Conservation (phyloP, 2,888 invertebrate species). For the Parapristionchus giblindavisi region DNA sequence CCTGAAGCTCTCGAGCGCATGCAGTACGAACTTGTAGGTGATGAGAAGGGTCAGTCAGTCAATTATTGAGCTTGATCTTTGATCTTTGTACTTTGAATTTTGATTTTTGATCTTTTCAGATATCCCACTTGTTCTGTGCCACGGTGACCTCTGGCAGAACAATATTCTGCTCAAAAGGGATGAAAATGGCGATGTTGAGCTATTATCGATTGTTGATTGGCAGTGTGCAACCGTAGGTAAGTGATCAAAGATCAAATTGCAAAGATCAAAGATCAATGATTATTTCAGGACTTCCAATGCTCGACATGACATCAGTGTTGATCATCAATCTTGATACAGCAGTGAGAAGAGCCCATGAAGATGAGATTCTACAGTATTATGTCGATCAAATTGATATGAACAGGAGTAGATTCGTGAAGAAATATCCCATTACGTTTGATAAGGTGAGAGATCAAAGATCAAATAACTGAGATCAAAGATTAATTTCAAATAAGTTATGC, state of each 20-base stretch:
- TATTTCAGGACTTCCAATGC: slow-evolving; percentile 5
- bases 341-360: slow-evolving; percentile 1
- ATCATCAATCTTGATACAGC: background rate
- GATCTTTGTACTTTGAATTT: too few relatives aligned
- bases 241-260: background rate
- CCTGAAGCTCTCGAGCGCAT: background rate
- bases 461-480: too few relatives aligned
- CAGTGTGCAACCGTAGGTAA: slow-evolving; percentile 1
- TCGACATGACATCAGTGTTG: slow-evolving; percentile 5
- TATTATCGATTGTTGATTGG: background rate
- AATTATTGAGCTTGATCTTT: too few relatives aligned
- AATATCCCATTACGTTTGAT: background rate
- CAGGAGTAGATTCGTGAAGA: background rate
- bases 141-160: background rate
- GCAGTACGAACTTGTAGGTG: background rate
- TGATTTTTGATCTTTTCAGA: background rate
- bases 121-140: background rate
- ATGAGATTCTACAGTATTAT: background rate
- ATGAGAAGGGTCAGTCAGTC: too few relatives aligned
- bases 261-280: background rate
- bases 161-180: background rate
- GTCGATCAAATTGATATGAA: background rate
- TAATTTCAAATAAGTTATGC: too few relatives aligned
- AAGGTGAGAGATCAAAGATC: too few relatives aligned
- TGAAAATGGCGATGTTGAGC: background rate